Evolutionary conservation across 1,140 invertebrate genomes (phyloP).

Genomic region (Mylabris phalerata): DNA sequence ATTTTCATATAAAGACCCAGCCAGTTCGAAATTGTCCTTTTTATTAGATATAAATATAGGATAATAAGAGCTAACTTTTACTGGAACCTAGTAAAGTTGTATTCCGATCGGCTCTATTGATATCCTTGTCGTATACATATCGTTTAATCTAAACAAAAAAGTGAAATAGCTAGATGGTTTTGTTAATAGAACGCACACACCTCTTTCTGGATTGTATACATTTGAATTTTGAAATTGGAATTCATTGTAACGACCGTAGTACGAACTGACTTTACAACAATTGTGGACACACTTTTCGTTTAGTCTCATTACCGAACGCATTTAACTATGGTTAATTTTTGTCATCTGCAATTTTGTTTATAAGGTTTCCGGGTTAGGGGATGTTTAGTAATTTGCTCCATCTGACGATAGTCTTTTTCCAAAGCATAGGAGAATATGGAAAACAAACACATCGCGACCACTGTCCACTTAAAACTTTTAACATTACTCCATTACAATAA

Average conservation of each 20-base stretch:
- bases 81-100: neutral
- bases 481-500: neutral
- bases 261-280: constrained; percentile 16
- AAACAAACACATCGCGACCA: constrained; percentile 2
- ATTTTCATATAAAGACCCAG: constrained; percentile 12
- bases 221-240: constrained; percentile 33
- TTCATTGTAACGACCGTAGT: constrained; percentile 26
- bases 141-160: neutral
- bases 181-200: too few species aligned
- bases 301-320: constrained; percentile 32
- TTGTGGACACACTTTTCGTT: constrained; percentile 33
- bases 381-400: constrained; percentile 20
- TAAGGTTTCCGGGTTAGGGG: constrained; percentile 19
- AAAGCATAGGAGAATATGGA: neutral
- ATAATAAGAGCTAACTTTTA: constrained; percentile 8
- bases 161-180: neutral
- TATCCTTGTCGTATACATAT: neutral
- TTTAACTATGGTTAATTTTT: constrained; percentile 37
- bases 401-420: constrained; percentile 15
- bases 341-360: constrained; percentile 39
- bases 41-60: constrained; percentile 11
- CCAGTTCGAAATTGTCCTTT: constrained; percentile 15
- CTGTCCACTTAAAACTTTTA: constrained; percentile 11
- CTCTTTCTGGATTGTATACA: constrained; percentile 18
- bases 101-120: neutral